Percentiles rank a stretch among this genome's conserved stretches.
Conservation (phyloP, 2,888 invertebrate genomes). For the Drosophila basisetae region DNA sequence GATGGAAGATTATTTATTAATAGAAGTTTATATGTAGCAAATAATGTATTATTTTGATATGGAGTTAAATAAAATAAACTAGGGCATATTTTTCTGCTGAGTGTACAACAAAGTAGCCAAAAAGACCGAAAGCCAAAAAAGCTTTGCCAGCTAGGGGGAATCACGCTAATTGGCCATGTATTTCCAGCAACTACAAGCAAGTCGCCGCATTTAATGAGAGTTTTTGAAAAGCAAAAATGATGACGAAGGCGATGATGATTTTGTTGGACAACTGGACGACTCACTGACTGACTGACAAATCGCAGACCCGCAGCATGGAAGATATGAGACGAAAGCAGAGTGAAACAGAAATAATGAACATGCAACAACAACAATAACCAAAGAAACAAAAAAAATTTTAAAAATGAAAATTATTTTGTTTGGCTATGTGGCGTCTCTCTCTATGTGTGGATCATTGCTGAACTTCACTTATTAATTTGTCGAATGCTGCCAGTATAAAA, state of each 20-base stretch:
- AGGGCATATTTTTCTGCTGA: constrained; percentile 6
- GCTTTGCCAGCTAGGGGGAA: constrained; percentile 49
- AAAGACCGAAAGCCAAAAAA: constrained; percentile 20
- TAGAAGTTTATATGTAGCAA: background rate
- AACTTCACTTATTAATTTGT: constrained; percentile 73
- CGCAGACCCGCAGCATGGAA: background rate
- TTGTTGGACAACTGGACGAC: constrained; percentile 17
- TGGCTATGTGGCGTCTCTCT: constrained; percentile 20
- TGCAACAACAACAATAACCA: constrained; percentile 57
- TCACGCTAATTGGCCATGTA: constrained; percentile 73
- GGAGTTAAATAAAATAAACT: background rate
- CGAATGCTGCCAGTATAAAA: constrained; percentile 75
- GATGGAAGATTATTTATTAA: background rate
- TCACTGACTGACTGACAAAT: constrained; percentile 14
- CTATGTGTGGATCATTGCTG: constrained; percentile 54
- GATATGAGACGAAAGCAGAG: constrained; percentile 52
- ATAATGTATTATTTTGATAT: background rate
- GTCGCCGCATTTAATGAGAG: constrained; percentile 72
- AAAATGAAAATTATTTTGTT: constrained; percentile 15
- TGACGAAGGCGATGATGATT: constrained; percentile 18
- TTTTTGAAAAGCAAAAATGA: constrained; percentile 55
- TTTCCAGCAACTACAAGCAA: constrained; percentile 69
- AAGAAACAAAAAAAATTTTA: constrained; percentile 2
- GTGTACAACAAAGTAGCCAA: constrained; percentile 37
- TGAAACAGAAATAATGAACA: constrained; percentile 76